These are phyloP conservation scores for Liparis tanakae DNA, from an alignment of 2,797 vertebrate genomes.

Conservation along the genomic window DNA sequence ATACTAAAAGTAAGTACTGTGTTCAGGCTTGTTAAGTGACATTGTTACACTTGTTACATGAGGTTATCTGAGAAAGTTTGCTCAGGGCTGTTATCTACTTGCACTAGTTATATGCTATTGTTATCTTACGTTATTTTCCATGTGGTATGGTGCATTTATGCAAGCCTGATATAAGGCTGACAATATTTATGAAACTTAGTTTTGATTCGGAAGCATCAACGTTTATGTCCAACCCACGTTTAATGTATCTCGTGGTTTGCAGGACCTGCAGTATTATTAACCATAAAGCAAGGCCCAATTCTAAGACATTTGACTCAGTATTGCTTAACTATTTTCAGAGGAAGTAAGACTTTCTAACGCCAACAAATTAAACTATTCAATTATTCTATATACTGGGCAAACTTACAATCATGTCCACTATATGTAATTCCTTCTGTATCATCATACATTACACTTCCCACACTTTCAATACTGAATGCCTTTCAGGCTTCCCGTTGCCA, in stretches of 20 bases:
- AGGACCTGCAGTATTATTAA: slow-evolving; percentile 5
- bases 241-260: not conserved
- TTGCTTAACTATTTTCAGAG: slow-evolving; percentile 1
- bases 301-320: not conserved
- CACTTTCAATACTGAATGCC: slow-evolving; percentile 10
- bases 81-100: no score
- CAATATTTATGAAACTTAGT: not conserved
- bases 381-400: slow-evolving; percentile 28
- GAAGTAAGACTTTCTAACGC: slow-evolving; percentile 22
- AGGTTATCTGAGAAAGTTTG: not conserved
- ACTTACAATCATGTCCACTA: slow-evolving; percentile 12
- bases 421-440: slow-evolving; percentile 12
- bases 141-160: not conserved
- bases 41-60: not conserved
- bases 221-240: no score
- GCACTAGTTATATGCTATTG: not conserved
- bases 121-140: not conserved
- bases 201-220: not conserved
- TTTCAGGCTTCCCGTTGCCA: slow-evolving; percentile 13
- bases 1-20: no score
- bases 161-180: not conserved
- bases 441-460: slow-evolving; percentile 27
- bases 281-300: slow-evolving; percentile 9
- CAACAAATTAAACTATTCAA: slow-evolving; percentile 10
- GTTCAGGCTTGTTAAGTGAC: not conserved